Evolutionary conservation across 2,113 vertebrate species (phyloP), one percentile per base, ranked within the genome.

Genomic region (Orcinus orca): DNA sequence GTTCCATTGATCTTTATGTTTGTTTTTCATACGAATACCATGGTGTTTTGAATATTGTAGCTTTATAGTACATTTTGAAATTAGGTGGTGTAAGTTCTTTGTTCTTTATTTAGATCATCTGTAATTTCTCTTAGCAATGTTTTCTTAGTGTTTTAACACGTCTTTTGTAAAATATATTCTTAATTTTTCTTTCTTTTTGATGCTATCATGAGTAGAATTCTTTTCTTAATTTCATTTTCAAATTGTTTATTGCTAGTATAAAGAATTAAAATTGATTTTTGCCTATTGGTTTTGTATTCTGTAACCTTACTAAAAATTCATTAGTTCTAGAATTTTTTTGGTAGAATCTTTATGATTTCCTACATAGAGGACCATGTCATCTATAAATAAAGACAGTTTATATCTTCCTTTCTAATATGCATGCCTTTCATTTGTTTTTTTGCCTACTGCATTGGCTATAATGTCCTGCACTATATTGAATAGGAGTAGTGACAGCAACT

Each of bases 201-300:
- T 91, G 23, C 47, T 87, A 25, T 85, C 10, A 38, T 71, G 9
- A 74, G 11, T 87, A n/a, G 21, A 76, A 82, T 50, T 93, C 11
- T 81, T 88, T 88, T 86, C 86, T 90, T 76, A 88, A 84, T 79
- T 90, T 94, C 74, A 62, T 68, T 81, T 93, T 93, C n/a, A 31
- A 79, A 60, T 60, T 88, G 4, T 53, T 60, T 94, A 44, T 94
- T 85, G n/a, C 65, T 96, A 44, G 11, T 92, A 65, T 96, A 55
- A 97, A 84, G 29, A 87, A 84, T 65, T 89, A 92, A 67, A 62
- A 70, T 63, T 92, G 5, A 74, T 74, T 95, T 97, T 74, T 88
- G 4, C 41, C n/a, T 71, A 33, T 71, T 63, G 65, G 76, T 89
- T 88, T 60, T 95, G 8, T 44, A 62, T 68, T 92, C 41, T 85